A percentile compares a stretch with the other conserved stretches of the same genome.
Evolutionary conservation across 2,113 vertebrate species (phyloP).

Genomic region (Xyrauchen texanus): DNA sequence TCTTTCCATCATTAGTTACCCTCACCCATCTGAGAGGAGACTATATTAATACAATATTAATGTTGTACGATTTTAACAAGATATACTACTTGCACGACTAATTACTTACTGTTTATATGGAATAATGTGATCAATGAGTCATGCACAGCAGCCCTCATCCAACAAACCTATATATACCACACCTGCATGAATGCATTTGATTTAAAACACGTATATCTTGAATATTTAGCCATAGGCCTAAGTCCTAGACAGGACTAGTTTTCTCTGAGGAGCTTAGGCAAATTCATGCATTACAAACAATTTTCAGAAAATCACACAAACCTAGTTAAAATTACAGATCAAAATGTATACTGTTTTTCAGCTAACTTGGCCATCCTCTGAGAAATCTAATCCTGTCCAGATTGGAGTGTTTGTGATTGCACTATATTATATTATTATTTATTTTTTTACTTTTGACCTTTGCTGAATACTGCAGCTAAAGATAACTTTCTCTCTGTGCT

Average conservation of each 20-base stretch:
- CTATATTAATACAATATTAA: slow-evolving; percentile 11
- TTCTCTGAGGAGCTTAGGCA: neutral
- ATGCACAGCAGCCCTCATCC: neutral
- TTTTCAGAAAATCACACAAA: too few species aligned
- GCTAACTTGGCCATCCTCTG: neutral
- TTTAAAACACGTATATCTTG: neutral
- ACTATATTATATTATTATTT: neutral
- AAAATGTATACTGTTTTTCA: neutral
- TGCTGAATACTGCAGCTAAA: neutral
- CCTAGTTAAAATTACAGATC: neutral
- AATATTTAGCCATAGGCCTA: too few species aligned
- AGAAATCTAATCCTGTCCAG: too few species aligned
- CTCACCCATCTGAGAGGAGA: slow-evolving; percentile 8
- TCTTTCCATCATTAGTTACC: too few species aligned
- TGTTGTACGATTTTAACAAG: neutral
- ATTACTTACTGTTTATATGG: slow-evolving; percentile 12
- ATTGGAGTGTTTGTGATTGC: too few species aligned
- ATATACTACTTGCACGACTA: slow-evolving; percentile 20
- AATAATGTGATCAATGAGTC: slow-evolving; percentile 8
- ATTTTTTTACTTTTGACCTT: neutral
- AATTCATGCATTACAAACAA: neutral
- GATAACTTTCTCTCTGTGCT: neutral
- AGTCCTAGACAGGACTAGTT: neutral
- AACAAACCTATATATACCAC: neutral
- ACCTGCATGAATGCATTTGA: neutral